Evolutionary conservation across 1,140 invertebrate genomes (phyloP), one percentile per base, ranked within the genome.

Genomic region (Drosophila ambigua): DNA sequence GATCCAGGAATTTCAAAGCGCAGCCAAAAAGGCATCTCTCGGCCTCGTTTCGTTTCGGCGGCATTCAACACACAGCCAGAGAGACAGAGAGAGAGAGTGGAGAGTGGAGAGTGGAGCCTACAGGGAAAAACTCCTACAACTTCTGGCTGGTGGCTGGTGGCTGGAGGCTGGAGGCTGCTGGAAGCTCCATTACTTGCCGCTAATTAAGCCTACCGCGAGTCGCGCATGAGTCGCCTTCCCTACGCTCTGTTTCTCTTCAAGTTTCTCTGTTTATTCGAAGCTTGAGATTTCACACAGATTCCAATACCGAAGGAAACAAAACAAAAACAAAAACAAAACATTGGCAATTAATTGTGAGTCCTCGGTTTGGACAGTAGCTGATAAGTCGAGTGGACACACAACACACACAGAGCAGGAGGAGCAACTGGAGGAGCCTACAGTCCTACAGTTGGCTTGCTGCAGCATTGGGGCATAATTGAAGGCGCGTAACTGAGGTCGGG

Each of bases 201-300:
- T 87, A 87, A 87, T 87, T 87, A 87, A 87, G 82, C 83, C 79
- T 87, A 85, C 81, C 73, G 77, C 11, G 35, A 79, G 57, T 46
- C 74, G 78, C 64, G 58, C 48, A 6, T 28, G 0, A 24, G 46
- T 28, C 15, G 24, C 13, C 9, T 43, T 28, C 28, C 45, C 11
- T 41, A 20, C 52, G 49, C 31, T 49, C 41, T 41, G 41, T 41
- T 24, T 49, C 41, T 5, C 60, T 55, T 58, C 48, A 48, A 68
- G 23, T 50, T 48, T 72, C 55, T 72, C 60, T 72, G 31, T 72
- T 48, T 55, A 72, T 55, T 24, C 60, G 52, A 35, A 63, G 67
- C 69, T 64, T 71, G 69, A 85, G 81, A 85, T 85, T 85, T 85
- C 81, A 87, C 82, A 87, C 82, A 85, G 82, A 85, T 85, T 85